A percentile compares a stretch with the other conserved stretches of the same genome.
Evolutionary conservation across 2,113 vertebrate species (phyloP).

Genomic region (Cebidichthys violaceus): DNA sequence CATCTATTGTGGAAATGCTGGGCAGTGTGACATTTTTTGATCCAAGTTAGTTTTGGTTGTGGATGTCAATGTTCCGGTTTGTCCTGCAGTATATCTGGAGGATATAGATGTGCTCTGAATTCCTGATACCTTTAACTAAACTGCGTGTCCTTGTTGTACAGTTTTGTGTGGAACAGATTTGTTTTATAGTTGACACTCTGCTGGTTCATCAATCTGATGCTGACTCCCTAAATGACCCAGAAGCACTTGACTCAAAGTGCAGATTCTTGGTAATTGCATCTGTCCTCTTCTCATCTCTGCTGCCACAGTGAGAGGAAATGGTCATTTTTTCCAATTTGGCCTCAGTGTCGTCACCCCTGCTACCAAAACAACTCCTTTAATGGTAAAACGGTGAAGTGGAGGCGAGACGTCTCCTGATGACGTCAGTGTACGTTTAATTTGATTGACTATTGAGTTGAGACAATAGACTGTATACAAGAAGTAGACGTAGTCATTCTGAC

Average conservation of each 20-base stretch:
- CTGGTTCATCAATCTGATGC: conserved; percentile 16
- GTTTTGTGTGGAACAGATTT: not conserved
- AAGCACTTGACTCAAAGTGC: conserved; percentile 20
- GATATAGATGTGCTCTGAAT: too few relatives aligned
- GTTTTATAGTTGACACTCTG: not conserved
- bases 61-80: not conserved
- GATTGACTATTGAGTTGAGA: not conserved
- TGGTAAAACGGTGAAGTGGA: not conserved
- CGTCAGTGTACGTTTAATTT: not conserved
- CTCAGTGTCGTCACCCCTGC: conserved; percentile 6
- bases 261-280: conserved; percentile 30
- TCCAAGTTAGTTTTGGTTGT: too few relatives aligned
- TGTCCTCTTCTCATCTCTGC: conserved; percentile 6
- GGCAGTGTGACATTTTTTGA: too few relatives aligned
- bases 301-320: conserved; percentile 2
- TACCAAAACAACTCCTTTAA: not conserved
- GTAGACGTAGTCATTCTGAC: too few relatives aligned
- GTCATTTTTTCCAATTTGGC: not conserved
- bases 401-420: not conserved
- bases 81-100: not conserved
- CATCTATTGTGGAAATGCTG: not conserved
- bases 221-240: not conserved
- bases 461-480: too few relatives aligned
- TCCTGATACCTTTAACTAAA: not conserved
- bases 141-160: not conserved